phyloP scores from a whole-genome alignment of 2,797 vertebrate genomes.

The Premnoplex brunnescens region DNA sequence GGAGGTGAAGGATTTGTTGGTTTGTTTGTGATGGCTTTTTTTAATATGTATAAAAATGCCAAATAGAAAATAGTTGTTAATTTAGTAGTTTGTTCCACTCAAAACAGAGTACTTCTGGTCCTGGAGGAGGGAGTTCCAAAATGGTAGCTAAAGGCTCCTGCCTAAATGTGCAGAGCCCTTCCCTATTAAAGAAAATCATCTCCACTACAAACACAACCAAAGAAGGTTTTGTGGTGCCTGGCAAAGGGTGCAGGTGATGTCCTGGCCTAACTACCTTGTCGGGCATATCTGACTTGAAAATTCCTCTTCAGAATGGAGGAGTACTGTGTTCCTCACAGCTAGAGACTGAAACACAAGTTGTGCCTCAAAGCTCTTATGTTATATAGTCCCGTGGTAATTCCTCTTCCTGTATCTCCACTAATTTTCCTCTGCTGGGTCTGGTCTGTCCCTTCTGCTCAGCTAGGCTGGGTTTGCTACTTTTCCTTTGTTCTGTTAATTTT shows the following conservation, averaged over 20 bases:
- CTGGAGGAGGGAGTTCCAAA: background rate
- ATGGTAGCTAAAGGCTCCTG: background rate
- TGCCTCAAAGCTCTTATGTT: background rate
- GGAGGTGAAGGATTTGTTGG: background rate
- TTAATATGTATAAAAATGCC: background rate
- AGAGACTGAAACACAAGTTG: background rate
- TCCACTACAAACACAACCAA: background rate
- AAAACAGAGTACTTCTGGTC: background rate
- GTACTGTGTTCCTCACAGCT: background rate
- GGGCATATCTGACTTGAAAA: background rate
- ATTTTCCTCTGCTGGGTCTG: background rate
- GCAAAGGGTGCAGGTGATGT: background rate
- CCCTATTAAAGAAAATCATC: background rate
- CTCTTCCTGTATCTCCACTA: background rate
- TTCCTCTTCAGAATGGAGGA: background rate
- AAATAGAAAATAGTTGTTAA: background rate
- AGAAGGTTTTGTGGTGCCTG: background rate
- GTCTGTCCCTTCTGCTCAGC: background rate
- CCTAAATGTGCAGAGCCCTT: background rate
- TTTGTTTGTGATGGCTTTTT: rapidly evolving
- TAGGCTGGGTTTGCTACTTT: background rate
- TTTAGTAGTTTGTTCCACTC: background rate
- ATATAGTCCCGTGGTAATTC: background rate
- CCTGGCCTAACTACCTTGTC: background rate
- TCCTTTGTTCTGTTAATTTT: slow-evolving; percentile 21